Percentiles rank a stretch among this genome's conserved stretches.
Evolutionary conservation across 2,888 invertebrate species (phyloP).

Genomic region (Epicampocera succincta): DNA sequence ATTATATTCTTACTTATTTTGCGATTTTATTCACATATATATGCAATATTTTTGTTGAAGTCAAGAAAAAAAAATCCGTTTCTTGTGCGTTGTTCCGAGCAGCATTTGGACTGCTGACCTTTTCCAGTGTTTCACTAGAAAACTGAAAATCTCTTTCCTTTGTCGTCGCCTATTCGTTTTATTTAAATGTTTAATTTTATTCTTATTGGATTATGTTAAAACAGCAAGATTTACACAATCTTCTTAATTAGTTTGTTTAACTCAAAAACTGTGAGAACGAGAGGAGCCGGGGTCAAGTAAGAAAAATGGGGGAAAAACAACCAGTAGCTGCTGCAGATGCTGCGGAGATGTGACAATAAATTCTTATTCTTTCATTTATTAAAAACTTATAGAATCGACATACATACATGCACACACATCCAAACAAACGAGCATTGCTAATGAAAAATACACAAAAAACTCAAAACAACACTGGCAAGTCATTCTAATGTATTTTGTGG

Average conservation of each 20-base stretch:
- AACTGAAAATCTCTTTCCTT: neutral
- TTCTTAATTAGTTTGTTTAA: slow-evolving; percentile 58
- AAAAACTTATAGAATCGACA: slow-evolving; percentile 38
- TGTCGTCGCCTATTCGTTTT: slow-evolving; percentile 3
- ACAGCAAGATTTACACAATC: slow-evolving; percentile 33
- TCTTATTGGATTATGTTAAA: neutral
- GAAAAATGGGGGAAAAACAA: neutral
- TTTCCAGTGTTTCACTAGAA: neutral
- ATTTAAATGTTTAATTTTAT: slow-evolving; percentile 41
- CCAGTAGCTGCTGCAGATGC: slow-evolving; percentile 60
- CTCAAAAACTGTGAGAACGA: slow-evolving; percentile 8
- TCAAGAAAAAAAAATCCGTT: too few species aligned
- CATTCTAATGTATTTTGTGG: slow-evolving; percentile 25
- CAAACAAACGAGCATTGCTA: slow-evolving; percentile 5
- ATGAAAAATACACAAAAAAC: slow-evolving; percentile 22
- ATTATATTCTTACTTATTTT: too few species aligned
- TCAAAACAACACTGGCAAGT: slow-evolving; percentile 28
- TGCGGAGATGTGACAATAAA: slow-evolving; percentile 34
- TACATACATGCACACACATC: too few species aligned
- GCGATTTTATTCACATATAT: neutral
- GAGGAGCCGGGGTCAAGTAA: neutral
- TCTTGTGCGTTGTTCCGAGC: too few species aligned
- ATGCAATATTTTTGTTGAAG: too few species aligned
- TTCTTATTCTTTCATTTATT: slow-evolving; percentile 29
- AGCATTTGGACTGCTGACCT: too few species aligned